A percentile compares a stretch with the other conserved stretches of the same genome.
Evolutionary conservation across 2,888 invertebrate genomes (phyloP).

Genomic region (Rapana venosa): DNA sequence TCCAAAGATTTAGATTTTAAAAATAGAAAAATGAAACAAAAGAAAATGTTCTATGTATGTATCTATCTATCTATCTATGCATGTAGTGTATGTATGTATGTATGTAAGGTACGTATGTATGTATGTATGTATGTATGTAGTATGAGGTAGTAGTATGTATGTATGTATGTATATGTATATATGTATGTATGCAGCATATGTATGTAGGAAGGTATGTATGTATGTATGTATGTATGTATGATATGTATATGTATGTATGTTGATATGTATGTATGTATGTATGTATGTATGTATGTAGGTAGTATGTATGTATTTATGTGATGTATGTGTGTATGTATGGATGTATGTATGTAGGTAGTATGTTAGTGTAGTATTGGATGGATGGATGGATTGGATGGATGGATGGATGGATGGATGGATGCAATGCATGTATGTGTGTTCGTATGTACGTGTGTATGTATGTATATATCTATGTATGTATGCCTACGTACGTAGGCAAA

Average conservation of each 20-base stretch:
- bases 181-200: neutral
- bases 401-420: neutral
- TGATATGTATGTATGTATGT: neutral
- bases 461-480: neutral
- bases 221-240: no score
- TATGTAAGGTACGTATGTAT: neutral
- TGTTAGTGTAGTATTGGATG: neutral
- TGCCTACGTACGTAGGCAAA: neutral
- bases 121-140: neutral
- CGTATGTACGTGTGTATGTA: neutral
- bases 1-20: no score
- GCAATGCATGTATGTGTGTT: neutral
- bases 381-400: neutral
- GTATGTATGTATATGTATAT: neutral
- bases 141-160: no score
- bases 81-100: neutral
- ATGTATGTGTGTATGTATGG: conserved; percentile 2
- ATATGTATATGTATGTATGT: neutral
- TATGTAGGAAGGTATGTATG: neutral
- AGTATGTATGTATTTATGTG: neutral
- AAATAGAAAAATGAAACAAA: no score
- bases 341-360: neutral
- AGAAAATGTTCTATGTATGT: no score
- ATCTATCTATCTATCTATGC: neutral
- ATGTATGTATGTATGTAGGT: neutral